A percentile compares a stretch with the other conserved stretches of the same genome.
These are phyloP conservation scores for Chymomyza caudatula DNA, from an alignment of 2,888 invertebrate genomes.

Conservation along the genomic window DNA sequence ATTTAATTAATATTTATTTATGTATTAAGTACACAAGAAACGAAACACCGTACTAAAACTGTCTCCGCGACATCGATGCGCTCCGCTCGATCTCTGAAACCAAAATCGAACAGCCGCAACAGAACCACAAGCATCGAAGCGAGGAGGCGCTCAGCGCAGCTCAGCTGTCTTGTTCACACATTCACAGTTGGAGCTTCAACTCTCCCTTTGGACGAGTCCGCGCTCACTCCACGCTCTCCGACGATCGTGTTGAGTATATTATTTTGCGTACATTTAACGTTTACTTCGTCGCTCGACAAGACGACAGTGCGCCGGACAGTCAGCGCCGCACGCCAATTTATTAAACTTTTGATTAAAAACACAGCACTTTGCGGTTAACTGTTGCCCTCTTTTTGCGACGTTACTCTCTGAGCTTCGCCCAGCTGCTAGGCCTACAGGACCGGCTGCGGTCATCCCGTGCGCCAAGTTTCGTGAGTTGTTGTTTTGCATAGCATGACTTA, in stretches of 20 bases:
- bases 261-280: constrained; percentile 58
- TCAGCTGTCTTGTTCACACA: not conserved
- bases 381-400: constrained; percentile 32
- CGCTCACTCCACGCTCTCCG: not conserved
- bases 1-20: constrained; percentile 36
- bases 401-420: constrained; percentile 18
- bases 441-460: too few species aligned
- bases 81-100: not conserved
- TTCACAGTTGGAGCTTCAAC: not conserved
- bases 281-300: constrained; percentile 36
- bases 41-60: constrained; percentile 12
- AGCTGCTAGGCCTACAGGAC: too few species aligned
- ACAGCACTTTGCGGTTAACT: constrained; percentile 9
- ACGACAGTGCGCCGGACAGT: not conserved
- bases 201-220: not conserved
- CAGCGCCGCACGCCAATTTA: constrained; percentile 57
- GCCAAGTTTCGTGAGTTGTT: too few species aligned
- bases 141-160: not conserved
- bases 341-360: constrained; percentile 67
- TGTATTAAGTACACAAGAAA: constrained; percentile 58
- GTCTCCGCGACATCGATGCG: not conserved
- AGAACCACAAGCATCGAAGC: not conserved
- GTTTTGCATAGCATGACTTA: too few species aligned
- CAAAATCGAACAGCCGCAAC: not conserved
- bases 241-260: constrained; percentile 35